Evolutionary conservation across 1,140 invertebrate species (phyloP), one percentile per base, ranked within the genome.

Genomic region (Drosophila burlai): DNA sequence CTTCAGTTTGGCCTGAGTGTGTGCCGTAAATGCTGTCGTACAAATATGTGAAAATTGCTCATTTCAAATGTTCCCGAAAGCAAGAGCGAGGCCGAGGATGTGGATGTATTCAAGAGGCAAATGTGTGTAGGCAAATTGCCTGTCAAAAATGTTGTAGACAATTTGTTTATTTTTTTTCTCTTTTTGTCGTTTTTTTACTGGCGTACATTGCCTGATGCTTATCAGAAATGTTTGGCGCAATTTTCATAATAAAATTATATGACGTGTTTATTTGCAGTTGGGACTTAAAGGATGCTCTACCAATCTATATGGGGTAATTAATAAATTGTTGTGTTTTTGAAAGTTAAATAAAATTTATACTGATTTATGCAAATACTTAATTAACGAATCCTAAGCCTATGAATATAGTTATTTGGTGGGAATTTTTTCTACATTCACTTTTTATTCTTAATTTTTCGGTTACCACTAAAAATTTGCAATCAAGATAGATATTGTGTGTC

Each of bases 41-140:
- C 87, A 89, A 87, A 87, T 87, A 87, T 87, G 84, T 87, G 84
- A 89, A 87, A 87, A 87, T 89, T 87, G 84, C 84, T 87, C 84
- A 89, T 87, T 87, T 87, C 73, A 87, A 78, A 89, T 81, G 81
- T 68, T 79, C 57, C 40, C 71, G 62, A 79, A 73, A 64, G 62
- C 50, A 43, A 13, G 16, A 49, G 52, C 31, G n/a, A n/a, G 52
- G 16, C 40, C 31, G 31, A 26, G 21, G 47, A 16, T 7, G 24
- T 18, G 64, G 21, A 40, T 43, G 47, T 15, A 18, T 34, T 34
- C 1, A 38, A 26, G 54, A 24, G 36, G 45, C 57, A 43, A 43
- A 72, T 68, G 72, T 86, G 75, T 80, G 72, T 83, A 81, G 74
- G 81, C 84, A 87, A 87, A 87, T 87, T 87, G 84, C 84, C 84